A percentile compares a stretch with the other conserved stretches of the same genome.
Conservation (phyloP, 2,888 invertebrate genomes). For the Incurvaria masculella region DNA sequence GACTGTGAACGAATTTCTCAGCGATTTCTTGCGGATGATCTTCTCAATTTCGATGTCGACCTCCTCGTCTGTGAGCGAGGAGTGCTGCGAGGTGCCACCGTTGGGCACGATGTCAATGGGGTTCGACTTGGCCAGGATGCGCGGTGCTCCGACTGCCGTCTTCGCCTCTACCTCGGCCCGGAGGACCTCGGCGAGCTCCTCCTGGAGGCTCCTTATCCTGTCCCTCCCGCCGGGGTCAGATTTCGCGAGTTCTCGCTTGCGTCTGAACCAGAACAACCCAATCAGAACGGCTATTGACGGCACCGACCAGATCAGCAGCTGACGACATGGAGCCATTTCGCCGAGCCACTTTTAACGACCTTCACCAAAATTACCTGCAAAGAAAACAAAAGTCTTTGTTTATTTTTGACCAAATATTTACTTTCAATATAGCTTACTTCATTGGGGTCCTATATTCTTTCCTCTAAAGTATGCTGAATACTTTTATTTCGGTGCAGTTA, state of each 20-base stretch:
- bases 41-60: slow-evolving; percentile 66
- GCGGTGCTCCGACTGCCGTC: slow-evolving; percentile 43
- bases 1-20: slow-evolving; percentile 21
- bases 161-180: slow-evolving; percentile 38
- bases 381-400: not conserved
- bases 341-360: slow-evolving; percentile 67
- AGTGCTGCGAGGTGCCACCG: slow-evolving; percentile 47
- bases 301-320: slow-evolving; percentile 73
- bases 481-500: no score
- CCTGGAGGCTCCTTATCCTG: slow-evolving; percentile 44
- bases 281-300: slow-evolving; percentile 76
- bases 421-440: no score
- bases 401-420: no score
- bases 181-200: slow-evolving; percentile 47
- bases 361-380: slow-evolving; percentile 42
- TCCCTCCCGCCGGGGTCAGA: slow-evolving; percentile 71
- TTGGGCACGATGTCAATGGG: slow-evolving; percentile 65
- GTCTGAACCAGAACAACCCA: slow-evolving; percentile 80
- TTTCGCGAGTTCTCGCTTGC: slow-evolving; percentile 69
- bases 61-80: slow-evolving; percentile 63
- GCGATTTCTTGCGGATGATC: slow-evolving; percentile 55
- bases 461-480: no score
- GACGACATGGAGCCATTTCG: slow-evolving; percentile 76
- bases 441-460: no score
- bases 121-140: slow-evolving; percentile 58